Conservation (phyloP, 1,140 invertebrate genomes). For the Drosophila littoralis region DNA sequence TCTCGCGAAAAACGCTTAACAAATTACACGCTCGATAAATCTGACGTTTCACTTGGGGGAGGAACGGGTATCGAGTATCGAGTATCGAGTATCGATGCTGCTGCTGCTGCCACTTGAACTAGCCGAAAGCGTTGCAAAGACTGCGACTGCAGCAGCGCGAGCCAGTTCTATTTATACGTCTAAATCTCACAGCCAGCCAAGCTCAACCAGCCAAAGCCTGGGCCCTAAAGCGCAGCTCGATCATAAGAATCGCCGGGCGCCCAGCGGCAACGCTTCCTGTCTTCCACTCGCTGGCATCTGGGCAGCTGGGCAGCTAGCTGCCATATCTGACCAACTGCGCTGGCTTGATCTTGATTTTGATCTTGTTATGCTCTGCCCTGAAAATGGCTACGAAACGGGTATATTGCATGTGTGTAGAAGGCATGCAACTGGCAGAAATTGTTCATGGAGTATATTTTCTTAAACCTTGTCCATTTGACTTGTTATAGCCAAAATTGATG, state of each 20-base stretch:
- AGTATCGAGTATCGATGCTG: constrained; percentile 2
- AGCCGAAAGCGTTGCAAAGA: constrained; percentile 55
- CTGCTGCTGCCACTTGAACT: constrained; percentile 56
- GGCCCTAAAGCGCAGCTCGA: constrained; percentile 73
- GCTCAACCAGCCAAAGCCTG: constrained; percentile 2
- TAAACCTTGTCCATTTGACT: too few species aligned
- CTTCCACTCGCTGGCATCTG: constrained; percentile 18
- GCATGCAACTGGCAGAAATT: too few species aligned
- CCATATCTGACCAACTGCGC: constrained; percentile 16
- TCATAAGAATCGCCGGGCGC: constrained; percentile 59
- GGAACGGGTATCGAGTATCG: constrained; percentile 13
- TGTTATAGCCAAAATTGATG: too few species aligned
- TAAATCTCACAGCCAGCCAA: constrained; percentile 20
- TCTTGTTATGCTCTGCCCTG: constrained; percentile 3
- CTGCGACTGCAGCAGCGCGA: constrained; percentile 55
- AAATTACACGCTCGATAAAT: constrained; percentile 82
- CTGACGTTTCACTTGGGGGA: constrained; percentile 56
- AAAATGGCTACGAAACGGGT: too few species aligned
- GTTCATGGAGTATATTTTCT: too few species aligned
- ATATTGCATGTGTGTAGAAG: too few species aligned
- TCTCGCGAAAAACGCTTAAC: constrained; percentile 55
- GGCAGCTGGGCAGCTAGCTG: constrained; percentile 8
- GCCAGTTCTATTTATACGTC: constrained; percentile 61
- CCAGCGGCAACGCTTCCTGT: constrained; percentile 64
- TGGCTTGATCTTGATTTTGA: constrained; percentile 55